Percentiles rank a stretch among this genome's conserved stretches.
phyloP scores from a whole-genome alignment of 1,140 invertebrate species.

The Aphaenogaster rudis region DNA sequence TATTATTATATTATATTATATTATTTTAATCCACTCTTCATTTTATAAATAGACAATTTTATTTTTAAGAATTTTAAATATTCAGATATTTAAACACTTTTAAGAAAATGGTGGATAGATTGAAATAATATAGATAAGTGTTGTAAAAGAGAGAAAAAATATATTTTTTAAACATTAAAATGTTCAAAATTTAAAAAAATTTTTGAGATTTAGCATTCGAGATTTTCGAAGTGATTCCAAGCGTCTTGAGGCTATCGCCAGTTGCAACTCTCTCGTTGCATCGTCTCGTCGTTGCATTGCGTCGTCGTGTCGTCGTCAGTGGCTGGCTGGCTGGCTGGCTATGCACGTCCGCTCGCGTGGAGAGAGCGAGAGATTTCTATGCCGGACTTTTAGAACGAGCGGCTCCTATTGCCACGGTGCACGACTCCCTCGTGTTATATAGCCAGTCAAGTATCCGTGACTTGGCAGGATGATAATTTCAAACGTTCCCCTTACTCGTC shows the following conservation, averaged over 20 bases:
- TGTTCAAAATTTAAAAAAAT: not conserved
- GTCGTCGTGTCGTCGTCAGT: slow-evolving; percentile 19
- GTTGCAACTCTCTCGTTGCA: slow-evolving; percentile 17
- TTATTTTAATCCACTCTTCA: too few species aligned
- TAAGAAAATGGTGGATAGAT: not conserved
- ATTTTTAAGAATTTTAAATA: too few species aligned
- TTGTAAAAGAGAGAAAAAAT: not conserved
- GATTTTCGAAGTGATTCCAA: not conserved
- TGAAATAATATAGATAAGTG: not conserved
- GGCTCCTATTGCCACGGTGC: slow-evolving; percentile 63
- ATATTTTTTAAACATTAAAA: not conserved
- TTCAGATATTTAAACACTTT: too few species aligned
- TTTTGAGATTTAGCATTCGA: not conserved
- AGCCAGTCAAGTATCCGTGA: slow-evolving; percentile 76
- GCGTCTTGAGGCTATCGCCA: not conserved
- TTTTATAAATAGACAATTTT: too few species aligned
- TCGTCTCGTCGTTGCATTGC: slow-evolving; percentile 4
- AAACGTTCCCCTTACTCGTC: slow-evolving; percentile 72
- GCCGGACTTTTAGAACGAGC: slow-evolving; percentile 59
- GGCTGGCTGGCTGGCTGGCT: slow-evolving; percentile 20
- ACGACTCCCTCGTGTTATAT: slow-evolving; percentile 63
- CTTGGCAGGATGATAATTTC: slow-evolving; percentile 75
- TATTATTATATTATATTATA: too few species aligned
- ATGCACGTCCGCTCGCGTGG: slow-evolving; percentile 1
- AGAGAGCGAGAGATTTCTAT: slow-evolving; percentile 66